phyloP scores from a whole-genome alignment of 2,797 vertebrate species.

The Ispidina lecontei region DNA sequence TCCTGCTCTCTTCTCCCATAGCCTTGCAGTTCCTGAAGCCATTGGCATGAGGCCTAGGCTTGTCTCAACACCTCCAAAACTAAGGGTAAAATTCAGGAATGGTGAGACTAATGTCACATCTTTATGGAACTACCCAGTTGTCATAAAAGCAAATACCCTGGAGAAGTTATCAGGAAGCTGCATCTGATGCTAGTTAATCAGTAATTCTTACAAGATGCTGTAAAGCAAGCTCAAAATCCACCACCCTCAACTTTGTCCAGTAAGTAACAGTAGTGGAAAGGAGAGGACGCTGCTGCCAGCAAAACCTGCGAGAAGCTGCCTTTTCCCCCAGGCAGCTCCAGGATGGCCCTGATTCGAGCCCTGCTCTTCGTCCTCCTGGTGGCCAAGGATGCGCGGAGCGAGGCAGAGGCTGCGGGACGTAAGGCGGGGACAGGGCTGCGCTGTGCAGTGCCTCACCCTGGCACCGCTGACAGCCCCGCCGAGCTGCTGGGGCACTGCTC shows the following conservation, averaged over 20 bases:
- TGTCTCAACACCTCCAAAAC: not conserved
- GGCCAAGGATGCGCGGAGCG: not conserved
- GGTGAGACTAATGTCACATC: not conserved
- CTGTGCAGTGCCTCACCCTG: too few relatives aligned
- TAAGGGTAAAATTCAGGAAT: not conserved
- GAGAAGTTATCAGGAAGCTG: not conserved
- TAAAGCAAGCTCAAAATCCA: conserved; percentile 67
- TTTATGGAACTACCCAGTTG: not conserved
- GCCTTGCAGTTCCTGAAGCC: not conserved
- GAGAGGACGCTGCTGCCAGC: not conserved
- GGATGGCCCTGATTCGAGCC: not conserved
- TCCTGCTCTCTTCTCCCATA: not conserved
- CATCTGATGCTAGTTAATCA: conserved; percentile 59
- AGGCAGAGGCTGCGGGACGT: not conserved
- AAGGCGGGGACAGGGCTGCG: conserved; percentile 10
- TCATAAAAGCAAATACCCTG: not conserved
- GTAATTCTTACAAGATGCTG: conserved; percentile 47
- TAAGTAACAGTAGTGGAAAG: not conserved
- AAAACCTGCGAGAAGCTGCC: not conserved
- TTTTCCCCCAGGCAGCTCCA: not conserved
- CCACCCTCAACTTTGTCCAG: not conserved
- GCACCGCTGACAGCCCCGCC: too few relatives aligned
- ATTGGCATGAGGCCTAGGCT: not conserved
- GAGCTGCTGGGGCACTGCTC: too few relatives aligned
- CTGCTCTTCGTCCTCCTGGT: conserved; percentile 17